These are phyloP conservation scores for Pangasius djambal DNA, from an alignment of 2,797 vertebrate genomes.

Conservation along the genomic window DNA sequence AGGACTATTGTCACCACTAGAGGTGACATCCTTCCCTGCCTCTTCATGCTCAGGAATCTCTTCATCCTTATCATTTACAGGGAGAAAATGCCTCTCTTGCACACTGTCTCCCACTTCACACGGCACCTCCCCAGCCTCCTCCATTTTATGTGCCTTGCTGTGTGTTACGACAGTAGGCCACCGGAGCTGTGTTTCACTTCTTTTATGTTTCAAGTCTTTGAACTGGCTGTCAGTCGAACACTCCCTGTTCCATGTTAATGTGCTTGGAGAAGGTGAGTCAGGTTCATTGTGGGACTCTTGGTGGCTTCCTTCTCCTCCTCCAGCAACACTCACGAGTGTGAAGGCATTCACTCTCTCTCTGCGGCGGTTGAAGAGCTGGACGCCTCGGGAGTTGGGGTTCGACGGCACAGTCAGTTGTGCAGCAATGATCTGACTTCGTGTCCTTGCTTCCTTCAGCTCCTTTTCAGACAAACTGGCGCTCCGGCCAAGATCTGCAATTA, in stretches of 20 bases:
- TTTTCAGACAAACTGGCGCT: constrained; percentile 92
- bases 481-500: constrained; percentile 79
- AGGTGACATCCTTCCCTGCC: constrained; percentile 58
- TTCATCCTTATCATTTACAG: constrained; percentile 71
- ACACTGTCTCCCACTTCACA: constrained; percentile 60
- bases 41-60: constrained; percentile 64
- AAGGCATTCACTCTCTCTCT: constrained; percentile 89
- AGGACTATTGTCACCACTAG: constrained; percentile 54
- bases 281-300: constrained; percentile 63
- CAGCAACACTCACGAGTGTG: constrained; percentile 75
- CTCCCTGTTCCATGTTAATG: constrained; percentile 73
- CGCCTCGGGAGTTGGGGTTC: constrained; percentile 87
- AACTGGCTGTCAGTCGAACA: constrained; percentile 71
- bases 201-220: constrained; percentile 68
- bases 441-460: constrained; percentile 90
- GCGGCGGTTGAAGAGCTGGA: constrained; percentile 92
- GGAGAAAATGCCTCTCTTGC: constrained; percentile 78
- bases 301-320: constrained; percentile 41
- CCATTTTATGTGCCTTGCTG: constrained; percentile 69
- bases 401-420: constrained; percentile 91
- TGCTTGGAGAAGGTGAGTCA: constrained; percentile 58
- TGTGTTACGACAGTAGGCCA: constrained; percentile 55
- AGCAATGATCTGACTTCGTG: constrained; percentile 87
- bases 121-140: constrained; percentile 69
- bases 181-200: constrained; percentile 55